Percentiles rank a stretch among this genome's conserved stretches.
phyloP scores from a whole-genome alignment of 2,888 invertebrate genomes.

The Gandaritis pyraliata region DNA sequence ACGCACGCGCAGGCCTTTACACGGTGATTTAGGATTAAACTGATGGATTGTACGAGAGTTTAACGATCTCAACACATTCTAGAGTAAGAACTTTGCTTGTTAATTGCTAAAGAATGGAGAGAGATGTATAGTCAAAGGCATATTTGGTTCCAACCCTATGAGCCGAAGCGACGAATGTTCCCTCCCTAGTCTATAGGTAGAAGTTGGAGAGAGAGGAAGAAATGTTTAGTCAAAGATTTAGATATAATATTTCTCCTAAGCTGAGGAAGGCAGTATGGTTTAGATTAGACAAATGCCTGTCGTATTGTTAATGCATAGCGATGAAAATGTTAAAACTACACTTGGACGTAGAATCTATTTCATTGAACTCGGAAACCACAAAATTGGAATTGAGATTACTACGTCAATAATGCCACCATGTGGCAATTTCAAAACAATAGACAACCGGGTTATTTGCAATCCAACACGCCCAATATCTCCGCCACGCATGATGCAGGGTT shows the following conservation, averaged over 20 bases:
- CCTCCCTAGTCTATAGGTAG: too few species aligned
- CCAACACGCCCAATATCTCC: constrained; percentile 17
- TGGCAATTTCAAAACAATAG: constrained; percentile 9
- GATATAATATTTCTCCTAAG: too few species aligned
- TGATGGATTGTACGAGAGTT: constrained; percentile 20
- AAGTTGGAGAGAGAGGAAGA: too few species aligned
- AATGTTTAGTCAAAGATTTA: too few species aligned
- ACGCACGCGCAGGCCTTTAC: constrained; percentile 43
- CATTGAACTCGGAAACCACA: constrained; percentile 1
- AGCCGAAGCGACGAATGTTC: too few species aligned
- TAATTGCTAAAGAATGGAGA: constrained; percentile 9
- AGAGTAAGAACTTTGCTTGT: constrained; percentile 9
- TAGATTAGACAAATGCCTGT: too few species aligned
- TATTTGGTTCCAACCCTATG: too few species aligned
- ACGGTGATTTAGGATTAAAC: constrained; percentile 25
- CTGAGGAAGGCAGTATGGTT: too few species aligned
- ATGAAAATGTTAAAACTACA: too few species aligned
- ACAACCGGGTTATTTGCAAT: constrained; percentile 28
- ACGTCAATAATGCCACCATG: neutral
- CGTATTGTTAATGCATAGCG: too few species aligned
- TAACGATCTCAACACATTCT: constrained; percentile 15
- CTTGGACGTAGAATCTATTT: neutral
- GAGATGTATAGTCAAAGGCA: neutral
- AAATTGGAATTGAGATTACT: neutral
- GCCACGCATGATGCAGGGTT: constrained; percentile 18